Evolutionary conservation across 2,797 vertebrate species (phyloP).

Genomic region (Tenualosa thibaudeaui): DNA sequence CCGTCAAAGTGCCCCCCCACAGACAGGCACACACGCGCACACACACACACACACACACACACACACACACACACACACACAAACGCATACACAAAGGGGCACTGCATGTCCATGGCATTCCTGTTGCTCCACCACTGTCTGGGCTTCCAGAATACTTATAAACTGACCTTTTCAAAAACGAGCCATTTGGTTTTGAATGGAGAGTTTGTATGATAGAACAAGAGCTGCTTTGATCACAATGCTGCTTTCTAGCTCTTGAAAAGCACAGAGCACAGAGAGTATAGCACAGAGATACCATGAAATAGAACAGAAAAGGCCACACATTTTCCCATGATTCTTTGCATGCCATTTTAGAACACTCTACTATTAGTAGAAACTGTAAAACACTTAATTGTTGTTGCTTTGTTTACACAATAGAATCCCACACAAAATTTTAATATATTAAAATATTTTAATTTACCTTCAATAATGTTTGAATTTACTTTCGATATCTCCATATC

Average conservation of each 20-base stretch:
- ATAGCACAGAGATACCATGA: not conserved
- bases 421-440: not conserved
- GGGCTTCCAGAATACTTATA: not conserved
- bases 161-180: constrained; percentile 54
- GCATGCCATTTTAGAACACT: not conserved
- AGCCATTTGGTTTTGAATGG: constrained; percentile 45
- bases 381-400: not conserved
- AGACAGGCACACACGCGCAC: not conserved
- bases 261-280: not conserved
- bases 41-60: constrained; percentile 13
- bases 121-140: not conserved
- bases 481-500: too few relatives aligned
- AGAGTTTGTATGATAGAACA: constrained; percentile 45
- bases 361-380: not conserved
- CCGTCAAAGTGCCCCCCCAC: not conserved
- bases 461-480: too few relatives aligned
- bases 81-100: not conserved
- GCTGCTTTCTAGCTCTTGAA: not conserved
- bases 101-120: not conserved
- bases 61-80: not conserved
- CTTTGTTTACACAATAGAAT: not conserved
- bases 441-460: too few relatives aligned
- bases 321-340: not conserved
- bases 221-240: constrained; percentile 52
- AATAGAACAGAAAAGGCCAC: not conserved